Evolutionary conservation across 2,888 invertebrate species (phyloP), one percentile per base, ranked within the genome.

Genomic region (Coecobrya sp.): DNA sequence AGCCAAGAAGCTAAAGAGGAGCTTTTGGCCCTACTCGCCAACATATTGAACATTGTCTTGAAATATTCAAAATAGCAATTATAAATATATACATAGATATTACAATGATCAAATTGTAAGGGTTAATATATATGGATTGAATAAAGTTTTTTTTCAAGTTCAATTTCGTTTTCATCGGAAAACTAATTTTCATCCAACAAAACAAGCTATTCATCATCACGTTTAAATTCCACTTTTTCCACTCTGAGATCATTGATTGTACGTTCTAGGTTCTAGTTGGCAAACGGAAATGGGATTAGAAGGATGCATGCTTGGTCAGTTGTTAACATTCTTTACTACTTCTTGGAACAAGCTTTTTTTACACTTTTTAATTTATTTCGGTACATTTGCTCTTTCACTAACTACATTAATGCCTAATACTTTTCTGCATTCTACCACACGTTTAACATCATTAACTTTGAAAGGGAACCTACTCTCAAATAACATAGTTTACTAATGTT

Each of bases 31-130:
- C 85, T 94, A 13, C 68, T 96, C n/a, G n/a, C n/a, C n/a, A n/a
- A n/a, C 42, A 96, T 97, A 49, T 97, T 97, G 95, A 96, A 95
- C 88, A 96, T 97, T 89, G 96, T 96, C 5, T 96, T 95, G 89
- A 90, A 96, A 73, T 89, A 89, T 84, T 81, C 79, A 45, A 81
- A 88, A 62, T 82, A 30, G n/a, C n/a, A n/a, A 62, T 22, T 4
- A 3, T 22, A 22, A 22, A 59, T 59, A 19, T n/a, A 10, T 49
- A 49, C 1, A 49, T 10, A 49, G 42, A 42, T 42, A 49, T 7
- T 36, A 36, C 36, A 36, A 4, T 36, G 2, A 36, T 36, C 2
- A 36, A 36, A 2, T 4, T 7, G 2, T 7, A 36, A 36, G 36
- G 2, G 36, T 36, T 36, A 36, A 36, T n/a, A n/a, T n/a, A n/a